Conservation (phyloP, 2,888 invertebrate genomes). For the Trichopria drosophilae region DNA sequence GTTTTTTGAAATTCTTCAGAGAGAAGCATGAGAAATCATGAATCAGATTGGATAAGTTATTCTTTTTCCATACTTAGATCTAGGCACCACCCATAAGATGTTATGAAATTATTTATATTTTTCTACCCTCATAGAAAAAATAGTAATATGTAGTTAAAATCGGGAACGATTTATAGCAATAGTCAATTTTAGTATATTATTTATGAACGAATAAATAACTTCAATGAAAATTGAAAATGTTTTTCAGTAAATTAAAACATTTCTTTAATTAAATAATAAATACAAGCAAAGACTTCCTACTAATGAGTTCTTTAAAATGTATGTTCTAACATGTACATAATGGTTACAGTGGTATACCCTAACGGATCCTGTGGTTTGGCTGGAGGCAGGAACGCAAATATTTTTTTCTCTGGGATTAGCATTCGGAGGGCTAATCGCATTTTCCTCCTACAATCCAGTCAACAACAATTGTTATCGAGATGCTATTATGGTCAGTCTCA, state of each 20-base stretch:
- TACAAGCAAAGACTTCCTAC: neutral
- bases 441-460: slow-evolving; percentile 94
- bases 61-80: too few relatives aligned
- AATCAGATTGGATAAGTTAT: too few relatives aligned
- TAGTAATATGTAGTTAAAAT: too few relatives aligned
- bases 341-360: slow-evolving; percentile 77
- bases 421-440: slow-evolving; percentile 94
- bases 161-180: too few relatives aligned
- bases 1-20: too few relatives aligned
- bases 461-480: slow-evolving; percentile 96
- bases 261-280: slow-evolving; percentile 5
- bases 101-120: too few relatives aligned
- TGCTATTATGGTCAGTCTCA: slow-evolving; percentile 87
- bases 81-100: too few relatives aligned
- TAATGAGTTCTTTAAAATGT: neutral
- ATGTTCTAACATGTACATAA: neutral
- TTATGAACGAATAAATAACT: too few relatives aligned
- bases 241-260: neutral
- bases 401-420: slow-evolving; percentile 95
- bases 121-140: too few relatives aligned
- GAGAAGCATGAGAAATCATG: too few relatives aligned
- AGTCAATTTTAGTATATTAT: too few relatives aligned
- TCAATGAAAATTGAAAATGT: too few relatives aligned
- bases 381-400: slow-evolving; percentile 96
- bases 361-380: slow-evolving; percentile 92